phyloP scores from a whole-genome alignment of 2,888 invertebrate species.

The Galeopsomyia nigrocyanea region DNA sequence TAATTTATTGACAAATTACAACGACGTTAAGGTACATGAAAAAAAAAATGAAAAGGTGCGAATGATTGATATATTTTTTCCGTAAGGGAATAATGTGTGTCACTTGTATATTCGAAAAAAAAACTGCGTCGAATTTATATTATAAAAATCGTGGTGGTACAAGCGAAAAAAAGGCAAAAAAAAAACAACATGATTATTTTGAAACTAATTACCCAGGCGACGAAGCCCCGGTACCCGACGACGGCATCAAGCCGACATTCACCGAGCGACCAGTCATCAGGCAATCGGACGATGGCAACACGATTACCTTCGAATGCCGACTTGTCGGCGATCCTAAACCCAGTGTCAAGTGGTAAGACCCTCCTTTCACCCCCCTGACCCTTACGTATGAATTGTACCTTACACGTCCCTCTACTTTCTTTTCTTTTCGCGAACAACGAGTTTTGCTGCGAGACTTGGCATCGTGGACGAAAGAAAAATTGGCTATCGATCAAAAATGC shows the following conservation, averaged over 20 bases:
- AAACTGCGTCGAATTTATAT: background rate
- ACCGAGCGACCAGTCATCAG: constrained; percentile 97
- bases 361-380: background rate
- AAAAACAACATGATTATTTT: constrained; percentile 30
- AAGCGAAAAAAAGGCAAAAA: no score
- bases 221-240: constrained; percentile 93
- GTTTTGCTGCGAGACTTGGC: no score
- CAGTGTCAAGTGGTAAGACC: constrained; percentile 89
- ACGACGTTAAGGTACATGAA: background rate
- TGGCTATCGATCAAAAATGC: no score
- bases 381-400: no score
- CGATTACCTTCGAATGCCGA: constrained; percentile 96
- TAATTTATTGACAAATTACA: constrained; percentile 3
- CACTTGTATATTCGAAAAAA: background rate
- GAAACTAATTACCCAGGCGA: constrained; percentile 77
- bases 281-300: constrained; percentile 96
- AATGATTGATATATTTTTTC: constrained; percentile 14
- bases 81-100: background rate
- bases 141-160: no score
- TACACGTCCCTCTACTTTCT: no score
- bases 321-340: constrained; percentile 98
- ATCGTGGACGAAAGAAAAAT: no score
- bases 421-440: no score
- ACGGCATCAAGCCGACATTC: constrained; percentile 96
- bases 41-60: constrained; percentile 19